Evolutionary conservation across 2,888 invertebrate genomes (phyloP).

Genomic region (Ectropis crepuscularia): DNA sequence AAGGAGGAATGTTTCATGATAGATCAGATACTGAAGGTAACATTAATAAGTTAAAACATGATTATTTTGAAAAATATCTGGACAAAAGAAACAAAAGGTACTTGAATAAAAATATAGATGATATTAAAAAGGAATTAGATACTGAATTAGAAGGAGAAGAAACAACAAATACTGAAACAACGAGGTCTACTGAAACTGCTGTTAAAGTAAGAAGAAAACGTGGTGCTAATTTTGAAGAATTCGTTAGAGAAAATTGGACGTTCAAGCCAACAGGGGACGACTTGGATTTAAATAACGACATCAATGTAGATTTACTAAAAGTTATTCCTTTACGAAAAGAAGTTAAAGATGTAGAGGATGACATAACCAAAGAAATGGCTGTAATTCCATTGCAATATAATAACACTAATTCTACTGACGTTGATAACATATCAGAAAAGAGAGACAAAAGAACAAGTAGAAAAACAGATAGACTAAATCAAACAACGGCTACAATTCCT

Average conservation of each 20-base stretch:
- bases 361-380: slow-evolving; percentile 59
- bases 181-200: slow-evolving; percentile 50
- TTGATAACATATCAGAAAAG: slow-evolving; percentile 68
- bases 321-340: slow-evolving; percentile 65
- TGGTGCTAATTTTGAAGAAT: slow-evolving; percentile 58
- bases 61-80: slow-evolving; percentile 76
- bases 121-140: slow-evolving; percentile 55
- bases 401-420: slow-evolving; percentile 74
- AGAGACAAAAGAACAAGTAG: slow-evolving; percentile 80
- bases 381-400: slow-evolving; percentile 70
- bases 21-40: slow-evolving; percentile 59
- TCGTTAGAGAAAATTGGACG: slow-evolving; percentile 59
- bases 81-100: slow-evolving; percentile 76
- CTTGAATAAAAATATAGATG: slow-evolving; percentile 61
- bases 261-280: slow-evolving; percentile 50
- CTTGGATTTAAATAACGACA: slow-evolving; percentile 54
- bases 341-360: slow-evolving; percentile 45
- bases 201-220: slow-evolving; percentile 64
- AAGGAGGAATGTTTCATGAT: slow-evolving; percentile 74
- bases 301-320: slow-evolving; percentile 61
- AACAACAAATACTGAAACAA: slow-evolving; percentile 46
- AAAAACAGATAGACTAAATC: slow-evolving; percentile 79
- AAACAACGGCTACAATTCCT: slow-evolving; percentile 79
- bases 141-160: slow-evolving; percentile 62
- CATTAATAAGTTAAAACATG: slow-evolving; percentile 74